Conservation (phyloP, 1,140 invertebrate species). For the Sminthurinus signatus region DNA sequence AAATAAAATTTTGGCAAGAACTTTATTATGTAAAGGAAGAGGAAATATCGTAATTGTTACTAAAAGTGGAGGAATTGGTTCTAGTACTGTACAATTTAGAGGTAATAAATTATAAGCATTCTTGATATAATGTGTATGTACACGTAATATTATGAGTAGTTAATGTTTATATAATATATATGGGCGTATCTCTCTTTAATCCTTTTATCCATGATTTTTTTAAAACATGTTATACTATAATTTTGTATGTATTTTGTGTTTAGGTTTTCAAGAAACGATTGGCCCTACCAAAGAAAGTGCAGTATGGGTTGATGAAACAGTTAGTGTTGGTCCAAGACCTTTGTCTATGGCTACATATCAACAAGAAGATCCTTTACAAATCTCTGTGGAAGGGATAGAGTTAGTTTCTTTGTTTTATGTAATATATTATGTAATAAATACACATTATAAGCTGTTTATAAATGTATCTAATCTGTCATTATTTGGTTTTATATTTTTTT, state of each 20-base stretch:
- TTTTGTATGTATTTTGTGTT: slow-evolving; percentile 7
- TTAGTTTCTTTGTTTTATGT: slow-evolving; percentile 45
- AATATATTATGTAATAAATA: not conserved
- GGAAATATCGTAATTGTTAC: slow-evolving; percentile 96
- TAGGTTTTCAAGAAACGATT: slow-evolving; percentile 73
- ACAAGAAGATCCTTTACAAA: slow-evolving; percentile 85
- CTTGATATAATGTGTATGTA: no score
- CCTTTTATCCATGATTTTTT: no score
- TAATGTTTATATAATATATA: no score
- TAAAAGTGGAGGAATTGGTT: slow-evolving; percentile 78
- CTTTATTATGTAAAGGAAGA: slow-evolving; percentile 84
- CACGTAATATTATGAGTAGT: no score
- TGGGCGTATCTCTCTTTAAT: no score
- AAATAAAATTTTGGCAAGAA: slow-evolving; percentile 92
- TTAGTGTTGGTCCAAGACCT: slow-evolving; percentile 71
- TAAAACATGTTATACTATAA: no score
- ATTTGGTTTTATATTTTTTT: slow-evolving; percentile 35
- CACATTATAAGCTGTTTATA: not conserved
- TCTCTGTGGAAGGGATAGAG: slow-evolving; percentile 90
- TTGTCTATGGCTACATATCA: slow-evolving; percentile 75
- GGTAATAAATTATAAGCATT: slow-evolving; percentile 47
- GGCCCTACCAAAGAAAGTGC: slow-evolving; percentile 94
- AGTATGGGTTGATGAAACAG: slow-evolving; percentile 95
- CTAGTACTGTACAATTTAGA: slow-evolving; percentile 91
- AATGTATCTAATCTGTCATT: not conserved